Evolutionary conservation across 2,797 vertebrate species (phyloP), one percentile per base, ranked within the genome.

Genomic region (Acrossocheilus wenchowensis): DNA sequence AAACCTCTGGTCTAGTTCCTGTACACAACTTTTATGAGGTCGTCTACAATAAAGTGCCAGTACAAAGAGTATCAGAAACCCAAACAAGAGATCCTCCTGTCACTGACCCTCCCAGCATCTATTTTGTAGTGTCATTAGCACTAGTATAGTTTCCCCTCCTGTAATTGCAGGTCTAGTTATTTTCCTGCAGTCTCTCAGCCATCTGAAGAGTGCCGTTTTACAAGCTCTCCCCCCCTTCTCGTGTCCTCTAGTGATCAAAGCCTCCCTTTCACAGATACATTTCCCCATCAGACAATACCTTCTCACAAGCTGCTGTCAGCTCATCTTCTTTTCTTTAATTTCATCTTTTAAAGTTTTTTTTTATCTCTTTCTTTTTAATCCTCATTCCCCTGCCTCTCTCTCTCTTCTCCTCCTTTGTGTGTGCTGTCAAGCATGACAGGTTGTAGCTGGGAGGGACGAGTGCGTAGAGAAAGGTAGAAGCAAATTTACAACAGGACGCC

Each of bases 251-350:
- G 91, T 94, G 94, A 96, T 95, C 95, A 95, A 95, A 96, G 95
- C 88, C 88, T 14, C 92, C 93, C 92, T 14, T 94, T 92, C 93
- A 94, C 92, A 94, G 93, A 92, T 93, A 85, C 84, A 85, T 85
- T 85, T 94, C 94, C 94, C 92, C 92, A 91, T 21, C 93, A 95
- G 92, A 96, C 95, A 95, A 95, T 94, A 91, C 92, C 93, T 95
- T 92, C 93, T 94, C 94, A 95, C 93, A 94, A 95, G 94, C 78
- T 64, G 82, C 88, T 95, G 94, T 95, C 95, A 95, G 93, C 93
- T 95, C 95, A 93, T 92, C 94, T 94, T 95, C 95, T 94, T 94
- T 94, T 92, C 94, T 95, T 94, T 95, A 94, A 94, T 95, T 95
- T 95, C 93, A 95, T 95, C 93, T 95, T 93, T 94, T 94, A 94